These are phyloP conservation scores for Brachyrhaphis roseni DNA, from an alignment of 2,797 vertebrate genomes.

Conservation along the genomic window DNA sequence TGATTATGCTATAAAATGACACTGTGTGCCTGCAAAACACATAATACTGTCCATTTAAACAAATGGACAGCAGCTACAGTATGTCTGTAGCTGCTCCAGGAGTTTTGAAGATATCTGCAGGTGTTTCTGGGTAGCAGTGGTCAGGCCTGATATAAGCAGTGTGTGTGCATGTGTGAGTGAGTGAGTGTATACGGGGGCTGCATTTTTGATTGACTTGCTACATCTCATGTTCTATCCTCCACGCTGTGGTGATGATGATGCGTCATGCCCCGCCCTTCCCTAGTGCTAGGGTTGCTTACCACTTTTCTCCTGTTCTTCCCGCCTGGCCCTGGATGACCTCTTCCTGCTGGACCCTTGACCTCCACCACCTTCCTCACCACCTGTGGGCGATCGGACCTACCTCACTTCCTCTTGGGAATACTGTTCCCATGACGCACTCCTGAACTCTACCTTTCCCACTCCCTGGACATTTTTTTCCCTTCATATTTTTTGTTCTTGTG, in stretches of 20 bases:
- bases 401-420: neutral
- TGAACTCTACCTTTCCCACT: constrained; percentile 24
- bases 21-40: too few relatives aligned
- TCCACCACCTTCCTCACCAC: constrained; percentile 21
- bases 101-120: neutral
- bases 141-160: neutral
- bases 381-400: constrained; percentile 14
- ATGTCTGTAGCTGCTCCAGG: neutral
- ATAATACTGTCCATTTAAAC: too few relatives aligned
- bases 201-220: constrained; percentile 70
- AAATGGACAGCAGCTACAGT: neutral
- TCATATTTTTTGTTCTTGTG: neutral
- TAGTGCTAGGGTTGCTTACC: constrained; percentile 85
- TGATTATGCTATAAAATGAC: too few relatives aligned
- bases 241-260: constrained; percentile 73
- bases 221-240: constrained; percentile 83
- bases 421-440: constrained; percentile 39
- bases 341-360: constrained; percentile 12
- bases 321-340: constrained; percentile 59
- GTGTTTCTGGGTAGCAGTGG: neutral
- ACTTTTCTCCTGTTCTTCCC: constrained; percentile 88
- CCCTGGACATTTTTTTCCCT: constrained; percentile 9
- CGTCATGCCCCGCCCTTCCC: constrained; percentile 65
- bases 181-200: constrained; percentile 9
- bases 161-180: constrained; percentile 4